Evolutionary conservation across 1,140 invertebrate genomes (phyloP), one percentile per base, ranked within the genome.

Genomic region (Muscidifurax raptorellus): DNA sequence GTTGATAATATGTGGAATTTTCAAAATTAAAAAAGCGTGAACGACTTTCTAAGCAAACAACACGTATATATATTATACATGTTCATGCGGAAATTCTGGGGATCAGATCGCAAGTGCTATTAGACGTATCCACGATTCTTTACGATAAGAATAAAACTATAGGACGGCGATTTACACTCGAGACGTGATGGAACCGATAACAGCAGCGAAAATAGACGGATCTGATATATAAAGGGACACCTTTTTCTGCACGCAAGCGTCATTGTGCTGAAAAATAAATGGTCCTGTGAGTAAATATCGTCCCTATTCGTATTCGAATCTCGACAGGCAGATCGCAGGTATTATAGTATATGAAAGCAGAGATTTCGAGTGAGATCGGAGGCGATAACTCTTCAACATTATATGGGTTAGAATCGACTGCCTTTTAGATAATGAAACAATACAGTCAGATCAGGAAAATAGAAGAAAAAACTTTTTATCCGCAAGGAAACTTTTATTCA

Each of bases 241-340:
- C 2, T 77, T 77, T 75, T 75, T 30, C 25, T 27, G 15, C 25
- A 5, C 72, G 9, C 27, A 27, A 18, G 27, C 47, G 47, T 18
- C 27, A 59, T 59, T 59, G 75, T 77, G 47, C 75, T 77, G 12
- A 77, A 77, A 77, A 27, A 59, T 59, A 77, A 52, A 77, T 59
- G 59, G n/a, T 79, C 15, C 15, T 30, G 9, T 22, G 44, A 7
- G 30, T 66, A 59, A 75, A 77, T 59, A 77, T 64, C 18, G 12
- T 10, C 18, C 13, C 77, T 25, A 79, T 79, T 66, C 59, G 64
- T 64, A 79, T 67, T 79, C n/a, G 22, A 78, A 78, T 78, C 44
- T 64, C 52, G 47, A 32, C 28, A 52, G 25, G 74, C 44, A 12
- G 6, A 25, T 76, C 7, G 10, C 40, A 32, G 15, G 27, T 77